phyloP scores from a whole-genome alignment of 2,113 vertebrate genomes.

The Menidia beryllina region DNA sequence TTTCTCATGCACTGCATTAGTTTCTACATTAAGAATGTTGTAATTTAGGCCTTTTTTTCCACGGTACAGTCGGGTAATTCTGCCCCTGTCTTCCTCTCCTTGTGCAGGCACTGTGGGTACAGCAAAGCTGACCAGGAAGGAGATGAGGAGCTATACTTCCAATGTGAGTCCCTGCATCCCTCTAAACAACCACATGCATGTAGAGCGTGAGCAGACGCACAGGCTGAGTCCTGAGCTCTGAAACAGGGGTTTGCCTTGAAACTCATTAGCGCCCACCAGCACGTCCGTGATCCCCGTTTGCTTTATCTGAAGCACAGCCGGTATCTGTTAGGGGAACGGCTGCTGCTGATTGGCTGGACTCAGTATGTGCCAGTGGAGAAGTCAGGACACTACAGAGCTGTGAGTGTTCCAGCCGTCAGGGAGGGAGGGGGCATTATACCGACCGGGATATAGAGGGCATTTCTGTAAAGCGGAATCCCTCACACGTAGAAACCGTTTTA shows the following conservation, averaged over 20 bases:
- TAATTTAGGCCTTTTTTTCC: slow-evolving; percentile 57
- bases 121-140: slow-evolving; percentile 99
- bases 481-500: slow-evolving; percentile 26
- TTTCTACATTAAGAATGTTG: slow-evolving; percentile 52
- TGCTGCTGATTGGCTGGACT: slow-evolving; percentile 53
- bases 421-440: slow-evolving; percentile 10
- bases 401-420: slow-evolving; percentile 54
- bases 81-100: slow-evolving; percentile 36
- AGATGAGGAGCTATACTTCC: slow-evolving; percentile 99
- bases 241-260: slow-evolving; percentile 23
- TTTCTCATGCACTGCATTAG: slow-evolving; percentile 47
- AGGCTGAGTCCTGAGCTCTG: slow-evolving; percentile 12
- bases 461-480: slow-evolving; percentile 18
- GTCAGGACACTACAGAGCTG: slow-evolving; percentile 53
- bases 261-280: slow-evolving; percentile 23
- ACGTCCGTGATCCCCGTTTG: slow-evolving; percentile 31
- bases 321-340: slow-evolving; percentile 39
- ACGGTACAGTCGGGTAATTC: slow-evolving; percentile 63
- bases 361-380: slow-evolving; percentile 50
- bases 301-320: slow-evolving; percentile 36
- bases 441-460: slow-evolving; percentile 20
- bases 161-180: slow-evolving; percentile 93
- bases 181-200: slow-evolving; percentile 43
- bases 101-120: slow-evolving; percentile 93
- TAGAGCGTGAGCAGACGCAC: neutral